Conservation (phyloP, 2,797 vertebrate species). For the Sebastes melanostomus region DNA sequence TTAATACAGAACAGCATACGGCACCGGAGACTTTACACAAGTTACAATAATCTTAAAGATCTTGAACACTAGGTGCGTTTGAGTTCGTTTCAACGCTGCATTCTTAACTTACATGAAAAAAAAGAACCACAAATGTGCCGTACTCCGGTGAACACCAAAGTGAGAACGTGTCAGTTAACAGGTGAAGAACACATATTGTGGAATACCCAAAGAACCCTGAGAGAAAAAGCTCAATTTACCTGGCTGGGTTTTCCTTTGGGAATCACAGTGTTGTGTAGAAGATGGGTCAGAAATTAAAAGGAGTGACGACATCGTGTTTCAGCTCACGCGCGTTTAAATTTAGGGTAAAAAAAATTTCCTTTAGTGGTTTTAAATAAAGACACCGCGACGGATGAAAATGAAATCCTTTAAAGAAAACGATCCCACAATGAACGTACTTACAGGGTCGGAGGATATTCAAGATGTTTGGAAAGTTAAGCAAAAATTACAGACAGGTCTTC, state of each 20-base stretch:
- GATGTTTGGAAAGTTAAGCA: not conserved
- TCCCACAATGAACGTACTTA: not conserved
- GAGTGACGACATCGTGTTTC: not conserved
- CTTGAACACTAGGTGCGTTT: not conserved
- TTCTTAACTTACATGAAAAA: not conserved
- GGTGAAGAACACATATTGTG: not conserved
- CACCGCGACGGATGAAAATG: not conserved
- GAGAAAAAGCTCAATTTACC: not conserved
- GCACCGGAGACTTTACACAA: not conserved
- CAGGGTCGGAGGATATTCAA: fast-evolving
- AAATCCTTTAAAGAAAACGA: not conserved
- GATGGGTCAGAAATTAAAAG: not conserved
- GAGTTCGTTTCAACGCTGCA: not conserved
- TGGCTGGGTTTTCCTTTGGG: not conserved
- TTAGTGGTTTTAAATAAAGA: not conserved
- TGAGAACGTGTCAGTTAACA: too few species aligned
- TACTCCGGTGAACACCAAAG: fast-evolving
- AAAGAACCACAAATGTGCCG: not conserved
- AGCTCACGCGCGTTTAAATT: not conserved
- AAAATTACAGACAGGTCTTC: not conserved
- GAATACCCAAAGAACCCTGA: not conserved
- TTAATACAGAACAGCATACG: not conserved
- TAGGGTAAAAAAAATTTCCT: not conserved
- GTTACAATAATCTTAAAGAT: not conserved
- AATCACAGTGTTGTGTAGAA: not conserved